Conservation (phyloP, 2,888 invertebrate genomes). For the Oxyteleia sp. region DNA sequence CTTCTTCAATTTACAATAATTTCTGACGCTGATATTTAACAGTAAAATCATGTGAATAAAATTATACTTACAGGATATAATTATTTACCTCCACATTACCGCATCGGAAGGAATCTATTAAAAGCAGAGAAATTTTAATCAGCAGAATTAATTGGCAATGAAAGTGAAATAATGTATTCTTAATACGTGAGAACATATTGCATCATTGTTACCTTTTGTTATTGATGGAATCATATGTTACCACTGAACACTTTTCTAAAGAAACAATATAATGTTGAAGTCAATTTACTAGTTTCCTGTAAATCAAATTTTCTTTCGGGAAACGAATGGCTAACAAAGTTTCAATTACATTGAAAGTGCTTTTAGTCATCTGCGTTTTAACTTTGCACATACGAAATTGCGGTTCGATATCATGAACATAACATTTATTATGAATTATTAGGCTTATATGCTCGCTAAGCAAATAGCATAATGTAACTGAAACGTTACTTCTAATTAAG, state of each 20-base stretch:
- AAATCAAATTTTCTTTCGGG: constrained; percentile 28
- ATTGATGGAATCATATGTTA: neutral
- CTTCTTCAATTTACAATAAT: too few relatives aligned
- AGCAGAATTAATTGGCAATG: too few relatives aligned
- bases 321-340: constrained; percentile 10
- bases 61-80: too few relatives aligned
- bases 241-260: neutral
- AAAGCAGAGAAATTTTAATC: too few relatives aligned
- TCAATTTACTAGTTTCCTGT: constrained; percentile 3
- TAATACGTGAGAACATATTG: neutral
- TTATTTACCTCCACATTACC: too few relatives aligned
- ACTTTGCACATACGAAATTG: neutral
- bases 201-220: neutral
- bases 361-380: constrained; percentile 29
- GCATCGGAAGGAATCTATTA: too few relatives aligned
- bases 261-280: neutral
- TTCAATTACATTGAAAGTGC: constrained; percentile 31
- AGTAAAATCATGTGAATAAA: too few relatives aligned
- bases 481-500: constrained; percentile 20
- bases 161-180: neutral
- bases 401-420: constrained; percentile 31
- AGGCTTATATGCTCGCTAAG: neutral
- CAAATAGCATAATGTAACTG: constrained; percentile 35
- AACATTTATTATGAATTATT: constrained; percentile 32
- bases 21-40: too few relatives aligned